Evolutionary conservation across 2,113 vertebrate species (phyloP).

Genomic region (Callopanchax toddi): DNA sequence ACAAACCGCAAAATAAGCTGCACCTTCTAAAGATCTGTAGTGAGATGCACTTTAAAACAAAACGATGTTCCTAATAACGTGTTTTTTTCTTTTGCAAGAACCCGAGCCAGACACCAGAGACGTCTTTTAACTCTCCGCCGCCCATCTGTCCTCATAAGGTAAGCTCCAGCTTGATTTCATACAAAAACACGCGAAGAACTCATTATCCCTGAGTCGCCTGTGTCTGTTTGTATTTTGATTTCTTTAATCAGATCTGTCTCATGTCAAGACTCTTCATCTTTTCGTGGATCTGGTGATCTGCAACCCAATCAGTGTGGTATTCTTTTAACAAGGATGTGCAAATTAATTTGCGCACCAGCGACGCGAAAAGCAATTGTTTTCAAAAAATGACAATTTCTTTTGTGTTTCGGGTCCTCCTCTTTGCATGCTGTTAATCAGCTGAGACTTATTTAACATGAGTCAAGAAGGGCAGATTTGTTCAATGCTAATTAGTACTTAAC

Average conservation of each 20-base stretch:
- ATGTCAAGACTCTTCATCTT: slow-evolving; percentile 7
- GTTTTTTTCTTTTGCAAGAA: slow-evolving; percentile 79
- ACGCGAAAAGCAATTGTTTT: slow-evolving; percentile 16
- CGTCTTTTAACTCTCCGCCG: slow-evolving; percentile 73
- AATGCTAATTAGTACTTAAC: slow-evolving; percentile 63
- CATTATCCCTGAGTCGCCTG: slow-evolving; percentile 1
- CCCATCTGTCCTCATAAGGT: slow-evolving; percentile 83
- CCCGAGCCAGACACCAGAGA: slow-evolving; percentile 76
- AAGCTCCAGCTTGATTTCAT: slow-evolving; percentile 50
- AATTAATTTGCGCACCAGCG: slow-evolving; percentile 6
- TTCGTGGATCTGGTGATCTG: slow-evolving; percentile 4
- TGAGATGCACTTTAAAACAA: slow-evolving; percentile 38
- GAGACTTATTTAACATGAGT: slow-evolving; percentile 35
- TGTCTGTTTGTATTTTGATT: background rate
- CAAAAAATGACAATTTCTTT: background rate
- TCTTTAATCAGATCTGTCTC: slow-evolving; percentile 6
- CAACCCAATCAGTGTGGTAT: background rate
- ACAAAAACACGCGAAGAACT: slow-evolving; percentile 21
- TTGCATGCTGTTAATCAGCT: slow-evolving; percentile 6
- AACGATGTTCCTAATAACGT: slow-evolving; percentile 64
- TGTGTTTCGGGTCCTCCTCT: background rate
- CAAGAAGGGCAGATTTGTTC: slow-evolving; percentile 64
- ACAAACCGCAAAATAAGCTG: slow-evolving; percentile 63
- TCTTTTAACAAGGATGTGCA: slow-evolving; percentile 2
- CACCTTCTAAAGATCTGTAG: slow-evolving; percentile 55